A percentile compares a stretch with the other conserved stretches of the same genome.
phyloP scores from a whole-genome alignment of 2,888 invertebrate species.

The Drosophila vallismaia region DNA sequence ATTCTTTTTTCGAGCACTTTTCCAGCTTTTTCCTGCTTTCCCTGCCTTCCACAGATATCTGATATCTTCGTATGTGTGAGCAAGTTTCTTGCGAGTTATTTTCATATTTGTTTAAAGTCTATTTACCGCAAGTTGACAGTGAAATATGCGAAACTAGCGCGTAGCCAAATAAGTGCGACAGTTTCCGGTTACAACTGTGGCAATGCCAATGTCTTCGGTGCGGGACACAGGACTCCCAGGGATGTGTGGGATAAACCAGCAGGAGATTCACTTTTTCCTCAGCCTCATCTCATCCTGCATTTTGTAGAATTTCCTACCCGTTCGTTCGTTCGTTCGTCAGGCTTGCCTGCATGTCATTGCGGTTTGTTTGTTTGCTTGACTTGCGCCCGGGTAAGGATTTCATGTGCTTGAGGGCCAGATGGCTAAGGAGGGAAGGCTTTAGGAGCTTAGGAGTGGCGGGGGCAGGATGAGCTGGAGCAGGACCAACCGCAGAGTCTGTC shows the following conservation, averaged over 20 bases:
- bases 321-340: slow-evolving; percentile 20
- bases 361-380: slow-evolving; percentile 78
- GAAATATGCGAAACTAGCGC: slow-evolving; percentile 78
- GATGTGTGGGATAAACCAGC: slow-evolving; percentile 9
- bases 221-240: background rate
- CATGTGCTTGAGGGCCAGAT: slow-evolving; percentile 69
- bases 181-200: slow-evolving; percentile 78
- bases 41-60: slow-evolving; percentile 8
- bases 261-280: slow-evolving; percentile 35
- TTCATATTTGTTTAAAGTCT: slow-evolving; percentile 79
- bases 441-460: background rate
- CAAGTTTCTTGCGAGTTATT: slow-evolving; percentile 69
- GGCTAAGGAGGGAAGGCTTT: background rate
- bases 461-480: slow-evolving; percentile 8
- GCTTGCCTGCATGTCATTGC: slow-evolving; percentile 73
- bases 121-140: slow-evolving; percentile 79
- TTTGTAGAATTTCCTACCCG: slow-evolving; percentile 39
- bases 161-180: slow-evolving; percentile 78
- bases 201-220: slow-evolving; percentile 59
- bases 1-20: slow-evolving; percentile 52
- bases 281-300: slow-evolving; percentile 8
- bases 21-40: slow-evolving; percentile 44
- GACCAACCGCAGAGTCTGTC: slow-evolving; percentile 68
- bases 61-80: slow-evolving; percentile 12
- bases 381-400: slow-evolving; percentile 76